A percentile compares a stretch with the other conserved stretches of the same genome.
phyloP scores from a whole-genome alignment of 1,140 invertebrate genomes.

The Oppia nitens region DNA sequence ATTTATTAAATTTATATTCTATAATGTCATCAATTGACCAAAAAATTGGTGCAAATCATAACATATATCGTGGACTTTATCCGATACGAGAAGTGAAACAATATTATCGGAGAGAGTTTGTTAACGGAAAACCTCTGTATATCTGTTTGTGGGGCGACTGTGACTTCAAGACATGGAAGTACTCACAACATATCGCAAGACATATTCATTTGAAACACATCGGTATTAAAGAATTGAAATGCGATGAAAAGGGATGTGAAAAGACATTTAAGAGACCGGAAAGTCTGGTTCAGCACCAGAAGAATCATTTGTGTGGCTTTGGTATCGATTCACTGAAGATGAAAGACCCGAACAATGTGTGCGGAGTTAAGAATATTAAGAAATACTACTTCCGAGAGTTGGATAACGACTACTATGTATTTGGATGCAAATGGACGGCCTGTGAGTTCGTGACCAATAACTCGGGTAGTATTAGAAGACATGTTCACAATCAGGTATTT shows the following conservation, averaged over 20 bases:
- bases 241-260: not conserved
- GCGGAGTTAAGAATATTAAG: conserved; percentile 9
- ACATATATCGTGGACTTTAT: conserved; percentile 9
- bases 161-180: conserved; percentile 8
- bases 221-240: conserved; percentile 8
- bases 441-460: conserved; percentile 11
- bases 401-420: conserved; percentile 8
- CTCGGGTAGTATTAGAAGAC: conserved; percentile 6
- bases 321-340: conserved; percentile 3
- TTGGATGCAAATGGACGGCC: not conserved
- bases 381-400: not conserved
- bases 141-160: conserved; percentile 4
- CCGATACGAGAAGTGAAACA: conserved; percentile 10
- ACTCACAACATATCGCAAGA: conserved; percentile 9
- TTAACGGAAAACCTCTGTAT: not conserved
- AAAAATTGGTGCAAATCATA: too few relatives aligned
- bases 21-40: too few relatives aligned
- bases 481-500: conserved; percentile 15
- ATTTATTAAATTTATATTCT: too few relatives aligned
- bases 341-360: conserved; percentile 4
- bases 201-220: conserved; percentile 12
- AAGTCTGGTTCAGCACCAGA: conserved; percentile 7
- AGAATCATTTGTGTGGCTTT: conserved; percentile 14
- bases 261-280: conserved; percentile 10
- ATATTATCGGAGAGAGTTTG: conserved; percentile 2